Evolutionary conservation across 2,113 vertebrate species (phyloP), one percentile per base, ranked within the genome.

Genomic region (Pterocles gutturalis): DNA sequence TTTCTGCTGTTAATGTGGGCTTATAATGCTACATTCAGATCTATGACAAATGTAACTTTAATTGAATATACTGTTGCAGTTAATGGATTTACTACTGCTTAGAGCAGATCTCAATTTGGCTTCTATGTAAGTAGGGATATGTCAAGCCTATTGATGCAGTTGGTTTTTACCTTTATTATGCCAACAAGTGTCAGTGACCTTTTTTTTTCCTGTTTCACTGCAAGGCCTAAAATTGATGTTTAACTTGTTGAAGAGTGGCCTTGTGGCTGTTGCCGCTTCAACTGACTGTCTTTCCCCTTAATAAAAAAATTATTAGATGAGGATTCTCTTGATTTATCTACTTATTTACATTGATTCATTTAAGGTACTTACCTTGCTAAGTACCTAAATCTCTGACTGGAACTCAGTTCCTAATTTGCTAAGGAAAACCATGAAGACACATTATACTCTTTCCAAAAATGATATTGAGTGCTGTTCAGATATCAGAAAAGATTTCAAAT

Each of bases 31-130:
- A 34, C 34, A 54, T 83, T 92, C 64, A 83, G 79, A 54, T 80
- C 76, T 88, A 58, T 48, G 67, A 90, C 43, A 95, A 93, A 96
- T 91, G 58, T 45, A 90, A 79, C 38, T 89, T 94, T 85, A 94
- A 91, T 69, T 96, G 86, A 88, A 83, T 93, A 83, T 88, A 78
- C n/a, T 73, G 31, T 86, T 87, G 43, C 41, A 73, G 41, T 83
- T 91, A 95, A 83, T 93, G 87, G 82, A 93, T 83, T 95, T 94
- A 87, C 66, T 80, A 16, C 67, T 66, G 36, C 79, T 86, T 77
- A 70, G 14, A 58, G 24, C 17, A 88, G 55, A 73, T 51, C 25
- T 75, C 67, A 62, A 43, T 90, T 90, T 95, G 60, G 46, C 43
- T 62, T 80, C 67, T 70, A 8, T 75, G 31, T 69, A 61, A 76